Conservation (phyloP, 2,888 invertebrate species). For the Antheraea assamensis region DNA sequence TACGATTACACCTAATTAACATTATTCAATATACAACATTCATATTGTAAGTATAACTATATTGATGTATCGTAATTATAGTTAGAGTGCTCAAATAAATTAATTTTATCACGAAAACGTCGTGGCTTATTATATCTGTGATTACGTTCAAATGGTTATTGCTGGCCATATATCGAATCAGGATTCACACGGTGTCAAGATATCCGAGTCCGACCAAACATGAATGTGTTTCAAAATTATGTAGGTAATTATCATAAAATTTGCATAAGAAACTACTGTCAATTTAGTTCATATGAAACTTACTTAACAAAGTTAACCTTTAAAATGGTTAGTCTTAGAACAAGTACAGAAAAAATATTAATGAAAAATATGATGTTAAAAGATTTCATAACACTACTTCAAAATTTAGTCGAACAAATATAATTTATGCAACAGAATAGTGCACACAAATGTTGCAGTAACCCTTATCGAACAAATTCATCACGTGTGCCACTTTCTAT, state of each 20-base stretch:
- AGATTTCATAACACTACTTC: not conserved
- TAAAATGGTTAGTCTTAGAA: not conserved
- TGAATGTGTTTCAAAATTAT: not conserved
- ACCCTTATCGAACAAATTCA: constrained; percentile 1
- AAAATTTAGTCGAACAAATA: not conserved
- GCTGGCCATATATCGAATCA: constrained; percentile 11
- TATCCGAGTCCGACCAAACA: not conserved
- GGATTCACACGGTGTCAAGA: not conserved
- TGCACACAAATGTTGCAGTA: not conserved
- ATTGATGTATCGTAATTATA: constrained; percentile 47
- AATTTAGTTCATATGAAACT: not conserved
- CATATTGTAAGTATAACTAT: constrained; percentile 57
- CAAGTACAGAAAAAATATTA: not conserved
- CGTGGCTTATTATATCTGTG: constrained; percentile 28
- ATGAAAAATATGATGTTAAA: not conserved
- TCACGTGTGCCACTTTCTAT: not conserved
- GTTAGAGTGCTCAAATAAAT: constrained; percentile 50
- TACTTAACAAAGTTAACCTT: too few species aligned
- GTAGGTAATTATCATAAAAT: not conserved
- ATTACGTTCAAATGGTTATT: not conserved
- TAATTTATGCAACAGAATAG: not conserved
- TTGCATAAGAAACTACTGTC: not conserved
- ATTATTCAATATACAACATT: constrained; percentile 46
- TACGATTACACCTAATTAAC: constrained; percentile 11
- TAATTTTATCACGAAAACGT: not conserved